Evolutionary conservation across 2,888 invertebrate species (phyloP), one percentile per base, ranked within the genome.

Genomic region (Auanema sp.): DNA sequence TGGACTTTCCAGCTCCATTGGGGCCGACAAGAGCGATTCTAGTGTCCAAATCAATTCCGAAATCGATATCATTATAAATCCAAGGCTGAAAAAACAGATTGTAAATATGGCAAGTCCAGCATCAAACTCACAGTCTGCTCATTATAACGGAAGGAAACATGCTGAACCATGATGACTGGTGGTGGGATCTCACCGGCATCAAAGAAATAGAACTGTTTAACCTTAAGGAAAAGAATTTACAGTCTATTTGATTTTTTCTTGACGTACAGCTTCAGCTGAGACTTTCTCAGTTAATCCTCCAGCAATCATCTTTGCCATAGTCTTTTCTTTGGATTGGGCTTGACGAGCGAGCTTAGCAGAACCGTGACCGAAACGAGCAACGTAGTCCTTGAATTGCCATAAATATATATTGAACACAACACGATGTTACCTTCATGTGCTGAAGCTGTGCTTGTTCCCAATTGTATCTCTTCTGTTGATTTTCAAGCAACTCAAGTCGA

Each of bases 381-480:
- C 96, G 85, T 98, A 98, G 85, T 97, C 95, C 90, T 91, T 85
- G 68, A 83, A 54, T 2, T 43, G 23, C 8, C 12, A 49, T 50
- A 50, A 14, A 14, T 4, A 14, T n/a, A 21, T 12, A n/a, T 24
- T 50, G 12, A 58, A 58, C 49, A 58, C 14, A 14, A 44, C 44
- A 14, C 1, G 8, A 49, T 47, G 14, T 63, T 84, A 90, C 91
- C 89, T 98, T 98, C 97, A 98, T 99, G 83, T 98, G 93, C 66
- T 93, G 89, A 71, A 99, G 97, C 86, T 98, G 97, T 86, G 95
- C 94, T 85, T 99, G 98, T 86, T 99, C 97, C 98, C 98, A 98
- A 83, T 95, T 93, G 86, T 96, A 98, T 83, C 93, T 93, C 85
- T 99, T 99, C 89, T 91, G 92, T 87, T 99, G 98, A 85, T 98